These are phyloP conservation scores for Lophotis ruficrista DNA, from an alignment of 2,113 vertebrate species.

Conservation along the genomic window DNA sequence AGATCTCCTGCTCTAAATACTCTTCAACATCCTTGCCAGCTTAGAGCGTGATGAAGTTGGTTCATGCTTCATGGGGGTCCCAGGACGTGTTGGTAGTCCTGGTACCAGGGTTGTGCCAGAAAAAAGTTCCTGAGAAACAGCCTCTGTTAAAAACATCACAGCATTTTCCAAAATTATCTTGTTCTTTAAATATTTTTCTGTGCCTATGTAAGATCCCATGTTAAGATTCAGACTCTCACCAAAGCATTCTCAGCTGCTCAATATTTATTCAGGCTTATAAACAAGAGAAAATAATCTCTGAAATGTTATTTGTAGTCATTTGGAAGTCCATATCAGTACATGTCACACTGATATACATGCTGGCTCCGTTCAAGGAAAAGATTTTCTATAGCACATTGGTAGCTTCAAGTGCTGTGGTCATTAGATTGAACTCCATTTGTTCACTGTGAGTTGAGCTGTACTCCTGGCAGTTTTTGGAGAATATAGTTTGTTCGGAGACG, in stretches of 20 bases:
- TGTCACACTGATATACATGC: background rate
- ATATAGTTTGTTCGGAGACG: background rate
- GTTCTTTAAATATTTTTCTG: slow-evolving; percentile 10
- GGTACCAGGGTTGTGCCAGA: background rate
- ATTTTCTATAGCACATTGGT: background rate
- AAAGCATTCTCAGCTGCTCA: background rate
- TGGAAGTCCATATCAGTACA: background rate
- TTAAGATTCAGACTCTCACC: background rate
- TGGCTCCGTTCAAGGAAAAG: background rate
- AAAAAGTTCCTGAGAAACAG: background rate
- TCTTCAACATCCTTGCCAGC: background rate
- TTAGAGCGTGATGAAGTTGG: background rate
- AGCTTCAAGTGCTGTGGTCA: background rate
- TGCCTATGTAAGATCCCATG: background rate
- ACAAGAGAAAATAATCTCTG: background rate
- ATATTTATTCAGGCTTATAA: background rate
- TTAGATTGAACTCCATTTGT: background rate
- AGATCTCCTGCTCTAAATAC: background rate
- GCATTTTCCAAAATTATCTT: slow-evolving; percentile 14
- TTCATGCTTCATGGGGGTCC: background rate
- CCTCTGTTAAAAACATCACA: background rate
- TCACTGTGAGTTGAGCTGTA: background rate
- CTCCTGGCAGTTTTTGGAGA: background rate
- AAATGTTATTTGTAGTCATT: background rate
- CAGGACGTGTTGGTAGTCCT: background rate